Conservation (phyloP, 2,113 vertebrate genomes). For the Hippocampus abdominalis region DNA sequence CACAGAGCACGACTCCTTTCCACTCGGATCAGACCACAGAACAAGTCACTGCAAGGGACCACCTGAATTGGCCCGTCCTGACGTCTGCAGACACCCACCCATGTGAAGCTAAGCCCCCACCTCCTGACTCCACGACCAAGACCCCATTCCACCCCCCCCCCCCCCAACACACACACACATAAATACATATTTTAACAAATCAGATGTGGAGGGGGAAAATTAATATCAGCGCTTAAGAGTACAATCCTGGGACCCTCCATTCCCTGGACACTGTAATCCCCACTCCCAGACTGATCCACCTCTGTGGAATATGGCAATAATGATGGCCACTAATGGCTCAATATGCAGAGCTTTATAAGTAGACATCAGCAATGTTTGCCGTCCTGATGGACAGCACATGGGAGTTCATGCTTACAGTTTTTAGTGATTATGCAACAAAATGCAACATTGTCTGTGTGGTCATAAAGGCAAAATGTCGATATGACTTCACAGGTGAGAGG, state of each 20-base stretch:
- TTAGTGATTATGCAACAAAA: neutral
- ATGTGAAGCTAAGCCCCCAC: slow-evolving; percentile 29
- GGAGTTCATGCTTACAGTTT: slow-evolving; percentile 19
- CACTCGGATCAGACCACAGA: slow-evolving; percentile 30
- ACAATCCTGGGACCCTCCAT: slow-evolving; percentile 52
- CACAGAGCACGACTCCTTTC: slow-evolving; percentile 34
- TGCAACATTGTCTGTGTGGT: slow-evolving; percentile 12
- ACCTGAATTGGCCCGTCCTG: slow-evolving; percentile 53
- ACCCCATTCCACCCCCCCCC: slow-evolving; percentile 1
- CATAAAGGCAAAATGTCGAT: neutral
- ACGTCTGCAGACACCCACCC: slow-evolving; percentile 32
- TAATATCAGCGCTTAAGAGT: slow-evolving; percentile 45
- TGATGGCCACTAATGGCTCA: slow-evolving; percentile 48
- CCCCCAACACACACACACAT: neutral
- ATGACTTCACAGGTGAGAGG: neutral
- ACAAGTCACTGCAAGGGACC: slow-evolving; percentile 44
- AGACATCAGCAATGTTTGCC: slow-evolving; percentile 19
- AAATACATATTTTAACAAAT: neutral
- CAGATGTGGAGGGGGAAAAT: slow-evolving; percentile 49
- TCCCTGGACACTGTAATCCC: slow-evolving; percentile 50
- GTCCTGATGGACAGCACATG: slow-evolving; percentile 17
- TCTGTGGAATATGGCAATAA: slow-evolving; percentile 21
- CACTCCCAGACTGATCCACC: slow-evolving; percentile 29
- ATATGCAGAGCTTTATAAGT: slow-evolving; percentile 29
- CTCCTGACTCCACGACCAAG: slow-evolving; percentile 28